These are phyloP conservation scores for Grammomys dolichurus DNA, from an alignment of 2,113 vertebrate genomes.

Conservation along the genomic window DNA sequence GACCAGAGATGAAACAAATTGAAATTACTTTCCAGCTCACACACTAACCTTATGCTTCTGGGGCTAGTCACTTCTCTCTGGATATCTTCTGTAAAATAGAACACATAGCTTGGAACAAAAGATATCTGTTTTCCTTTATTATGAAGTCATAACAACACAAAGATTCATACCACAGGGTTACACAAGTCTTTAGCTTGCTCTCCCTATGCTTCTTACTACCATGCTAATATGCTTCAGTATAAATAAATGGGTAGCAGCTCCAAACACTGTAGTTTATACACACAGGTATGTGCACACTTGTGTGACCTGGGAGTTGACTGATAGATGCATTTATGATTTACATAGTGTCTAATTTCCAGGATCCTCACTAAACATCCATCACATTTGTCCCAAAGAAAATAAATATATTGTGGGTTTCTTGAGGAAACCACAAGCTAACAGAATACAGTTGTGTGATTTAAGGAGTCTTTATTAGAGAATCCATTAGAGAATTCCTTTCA, in stretches of 20 bases:
- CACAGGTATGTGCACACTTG: fast-evolving
- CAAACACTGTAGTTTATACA: background rate
- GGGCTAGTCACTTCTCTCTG: background rate
- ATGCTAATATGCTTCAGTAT: background rate
- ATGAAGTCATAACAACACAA: background rate
- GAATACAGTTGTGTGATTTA: background rate
- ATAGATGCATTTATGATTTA: background rate
- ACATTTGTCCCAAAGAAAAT: background rate
- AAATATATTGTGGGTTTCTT: background rate
- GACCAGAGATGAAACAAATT: background rate
- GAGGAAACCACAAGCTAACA: background rate
- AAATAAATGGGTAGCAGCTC: background rate
- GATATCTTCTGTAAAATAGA: background rate
- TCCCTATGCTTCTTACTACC: background rate
- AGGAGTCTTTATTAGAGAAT: background rate
- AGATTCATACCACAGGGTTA: background rate
- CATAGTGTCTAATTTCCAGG: background rate
- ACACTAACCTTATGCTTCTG: background rate
- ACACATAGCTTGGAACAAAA: background rate
- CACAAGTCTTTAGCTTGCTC: background rate
- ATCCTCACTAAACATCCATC: background rate
- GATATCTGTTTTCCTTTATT: background rate
- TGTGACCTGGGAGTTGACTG: fast-evolving
- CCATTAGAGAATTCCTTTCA: background rate
- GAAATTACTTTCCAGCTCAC: background rate